Evolutionary conservation across 2,797 vertebrate species (phyloP), one percentile per base, ranked within the genome.

Genomic region (Gephyroberyx darwinii): DNA sequence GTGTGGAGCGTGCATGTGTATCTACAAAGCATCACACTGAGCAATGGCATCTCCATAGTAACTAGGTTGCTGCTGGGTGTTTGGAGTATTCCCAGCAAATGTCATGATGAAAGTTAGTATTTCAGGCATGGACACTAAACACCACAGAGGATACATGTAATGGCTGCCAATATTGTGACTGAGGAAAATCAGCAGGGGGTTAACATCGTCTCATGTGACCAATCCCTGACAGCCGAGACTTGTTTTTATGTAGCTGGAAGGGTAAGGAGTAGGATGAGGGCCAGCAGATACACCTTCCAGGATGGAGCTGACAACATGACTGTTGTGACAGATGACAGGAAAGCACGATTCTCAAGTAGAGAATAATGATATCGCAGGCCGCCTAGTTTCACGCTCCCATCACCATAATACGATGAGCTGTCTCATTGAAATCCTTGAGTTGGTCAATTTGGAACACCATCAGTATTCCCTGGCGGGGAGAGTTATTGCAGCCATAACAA

Each of bases 401-500:
- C 47, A 53, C 83, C 71, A 19, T 87, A 90, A 91, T 79, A 84
- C 77, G 83, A 88, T 60, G 84, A 75, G 86, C 80, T 83, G 89
- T 87, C 86, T 74, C 81, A 67, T 86, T 84, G 78, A 84, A 84
- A 82, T 80, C 76, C 78, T 74, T 30, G 19, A 80, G 85, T 84
- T 78, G 74, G 83, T 89, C 87, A 84, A 86, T 89, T 79, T 81
- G 68, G 69, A 78, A 74, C 47, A 20, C 59, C 67, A 51, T 65
- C 63, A 63, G 69, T 62, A 59, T 72, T 74, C 73, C 69, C 35
- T 4, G 2, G 58, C 4, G 53, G 54, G 5, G 35, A 78, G 82
- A 90, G 66, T 86, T 71, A 88, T 82, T 64, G 80, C 81, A 70
- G 82, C 78, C 85, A 91, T 88, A 89, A 91, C 90, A 88, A 88